Percentiles rank a stretch among this genome's conserved stretches.
Evolutionary conservation across 2,888 invertebrate genomes (phyloP).

Genomic region (Harpagoxenus sublaevis): DNA sequence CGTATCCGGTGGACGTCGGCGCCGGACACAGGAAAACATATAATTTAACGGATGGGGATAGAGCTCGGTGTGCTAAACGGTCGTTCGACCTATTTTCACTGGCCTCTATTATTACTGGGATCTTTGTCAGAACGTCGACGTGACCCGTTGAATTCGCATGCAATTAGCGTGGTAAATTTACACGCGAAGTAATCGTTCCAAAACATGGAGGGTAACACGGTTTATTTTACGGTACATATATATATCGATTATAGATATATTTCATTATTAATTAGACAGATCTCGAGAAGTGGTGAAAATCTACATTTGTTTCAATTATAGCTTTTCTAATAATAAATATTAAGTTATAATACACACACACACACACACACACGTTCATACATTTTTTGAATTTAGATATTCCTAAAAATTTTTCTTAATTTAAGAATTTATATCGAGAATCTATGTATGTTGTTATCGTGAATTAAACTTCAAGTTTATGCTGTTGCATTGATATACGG

Average conservation of each 20-base stretch:
- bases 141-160: constrained; percentile 45
- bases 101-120: constrained; percentile 39
- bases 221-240: constrained; percentile 13
- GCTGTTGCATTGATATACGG: not conserved
- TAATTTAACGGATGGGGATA: constrained; percentile 43
- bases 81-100: constrained; percentile 39
- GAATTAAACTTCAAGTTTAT: not conserved
- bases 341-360: not conserved
- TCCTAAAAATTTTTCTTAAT: not conserved
- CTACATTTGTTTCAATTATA: not conserved
- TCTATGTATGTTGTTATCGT: not conserved
- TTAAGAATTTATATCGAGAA: not conserved
- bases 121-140: constrained; percentile 30
- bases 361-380: not conserved
- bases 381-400: not conserved
- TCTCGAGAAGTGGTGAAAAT: not conserved
- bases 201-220: constrained; percentile 21
- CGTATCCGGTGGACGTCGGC: constrained; percentile 30
- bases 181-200: constrained; percentile 2
- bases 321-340: not conserved
- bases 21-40: constrained; percentile 49
- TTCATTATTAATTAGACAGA: constrained; percentile 1
- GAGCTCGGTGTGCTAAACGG: constrained; percentile 41
- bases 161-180: constrained; percentile 41
- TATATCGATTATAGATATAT: not conserved